Base-by-base conservation (phyloP, 1,140 invertebrate genomes). In the Chionoecetes opilio region DNA sequence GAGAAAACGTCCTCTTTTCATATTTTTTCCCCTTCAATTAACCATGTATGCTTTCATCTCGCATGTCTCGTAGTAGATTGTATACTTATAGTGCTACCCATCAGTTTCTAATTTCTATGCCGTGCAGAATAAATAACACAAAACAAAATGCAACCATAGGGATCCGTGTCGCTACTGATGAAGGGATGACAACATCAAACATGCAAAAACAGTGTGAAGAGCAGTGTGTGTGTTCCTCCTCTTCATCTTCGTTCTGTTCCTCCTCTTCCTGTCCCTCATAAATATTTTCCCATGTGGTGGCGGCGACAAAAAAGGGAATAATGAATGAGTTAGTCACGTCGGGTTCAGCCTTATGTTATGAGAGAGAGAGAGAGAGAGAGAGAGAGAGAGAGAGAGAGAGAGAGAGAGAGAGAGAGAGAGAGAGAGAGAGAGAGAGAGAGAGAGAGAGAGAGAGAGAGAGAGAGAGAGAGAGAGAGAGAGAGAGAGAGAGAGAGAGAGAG, bases 331-430 rank as follows among this genome's bases (percentile, higher is more conserved):
- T 26, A 75, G 9, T 75, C 21, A 75, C 63, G 63, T 75, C 63
- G 63, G 63, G 63, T 75, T 75, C 46, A 53, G 63, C 6, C 63
- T 75, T 26, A 2, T 75, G 63, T n/a, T 75, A 26, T 75, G 63
- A 21, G 63, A 32, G 87, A 11, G 8, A 37, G 34, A 26, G 87
- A 34, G 87, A 41, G 87, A 37, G 26, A 86, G 84, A 86, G 85
- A 32, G 85, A 32, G 85, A 87, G 85, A 87, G 85, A 87, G 85
- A 87, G 85, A 87, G 85, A 87, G 85, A 87, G 85, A 38, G 87
- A 89, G 87, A 38, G 87, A 89, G 87, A 89, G 87, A 89, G 87
- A 38, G 87, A 89, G 87, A 88, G 86, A 88, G 86, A 88, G 86
- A 88, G 86, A 88, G 86, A 88, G 31, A 35, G 41, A 37, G 35